Base-by-base conservation (phyloP, 2,888 invertebrate species). In the Creontiades dilutus region DNA sequence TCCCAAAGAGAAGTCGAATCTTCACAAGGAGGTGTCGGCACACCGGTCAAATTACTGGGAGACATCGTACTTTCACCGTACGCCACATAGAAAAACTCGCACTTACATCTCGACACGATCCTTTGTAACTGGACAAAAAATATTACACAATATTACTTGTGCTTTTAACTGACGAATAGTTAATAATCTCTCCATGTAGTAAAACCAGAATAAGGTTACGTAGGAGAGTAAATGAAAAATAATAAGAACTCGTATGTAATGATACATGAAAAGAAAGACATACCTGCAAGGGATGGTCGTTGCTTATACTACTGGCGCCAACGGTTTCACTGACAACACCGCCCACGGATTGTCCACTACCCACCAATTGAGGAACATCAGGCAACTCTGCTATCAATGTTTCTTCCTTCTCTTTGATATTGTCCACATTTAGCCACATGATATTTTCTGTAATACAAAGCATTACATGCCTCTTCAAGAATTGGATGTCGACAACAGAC, bases 51-150 rank as follows among this genome's bases (percentile, higher is more conserved):
- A 5, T 94, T 94, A 23, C 94, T 95, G 0, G 95, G 95, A 92
- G 96, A 96, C 91, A 96, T 95, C 91, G 95, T 95, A 87, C 96
- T 96, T 93, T 98, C 97, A 86, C 98, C 98, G 93, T 98, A 99
- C 91, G 97, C 96, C 86, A 97, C 98, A 93, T 98, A 99, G 94
- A 98, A 99, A 94, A 99, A 98, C 94, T 99, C 99, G 94, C 99
- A 99, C 93, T 97, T 97, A 94, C 99, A 92, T 28, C 92, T 90
- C 0, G 99, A 99, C 16, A 99, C 99, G 92, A 99, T 99, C 90
- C 99, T 95, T 94, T 99, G 99, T 27, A 99, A 94, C 95, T 99
- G 94, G 27, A 88, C 48, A 19, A 9, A 46, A 37, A 12, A 37
- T 37, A 37, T 37, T 2, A 37, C 37, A n/a, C n/a, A n/a, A n/a